Conservation (phyloP, 2,888 invertebrate species). For the Petrolisthes cinctipes region DNA sequence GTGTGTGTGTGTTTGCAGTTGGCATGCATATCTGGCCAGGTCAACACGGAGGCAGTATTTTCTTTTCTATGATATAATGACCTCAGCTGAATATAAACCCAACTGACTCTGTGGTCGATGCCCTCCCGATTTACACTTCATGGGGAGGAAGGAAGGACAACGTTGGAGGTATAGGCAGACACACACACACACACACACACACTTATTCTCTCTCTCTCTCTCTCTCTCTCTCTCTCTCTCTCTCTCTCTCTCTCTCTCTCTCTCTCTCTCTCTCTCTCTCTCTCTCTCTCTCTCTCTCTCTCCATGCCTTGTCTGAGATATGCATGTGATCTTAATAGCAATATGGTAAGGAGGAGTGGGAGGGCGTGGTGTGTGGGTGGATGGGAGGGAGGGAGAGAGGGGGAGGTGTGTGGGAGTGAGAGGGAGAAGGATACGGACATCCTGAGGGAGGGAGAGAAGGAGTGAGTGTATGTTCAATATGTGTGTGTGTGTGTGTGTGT, state of each 20-base stretch:
- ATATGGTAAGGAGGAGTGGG: not conserved
- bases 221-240: not conserved
- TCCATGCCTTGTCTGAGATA: not conserved
- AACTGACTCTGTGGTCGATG: no score
- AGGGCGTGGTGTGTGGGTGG: not conserved
- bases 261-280: not conserved
- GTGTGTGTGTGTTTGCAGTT: slow-evolving; percentile 22
- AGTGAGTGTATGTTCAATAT: not conserved
- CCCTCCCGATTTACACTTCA: no score
- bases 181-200: not conserved
- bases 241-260: not conserved
- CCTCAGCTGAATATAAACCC: no score
- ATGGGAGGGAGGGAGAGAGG: not conserved
- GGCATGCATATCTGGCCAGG: not conserved
- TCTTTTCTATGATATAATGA: no score
- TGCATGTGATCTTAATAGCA: not conserved
- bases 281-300: not conserved
- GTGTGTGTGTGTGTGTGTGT: no score
- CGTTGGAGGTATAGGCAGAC: no score
- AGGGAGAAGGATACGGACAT: not conserved
- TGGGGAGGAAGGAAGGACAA: no score
- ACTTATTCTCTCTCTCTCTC: not conserved
- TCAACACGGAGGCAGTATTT: no score
- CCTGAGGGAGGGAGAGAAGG: not conserved
- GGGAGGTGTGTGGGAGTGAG: not conserved